Conservation (phyloP, 2,113 vertebrate genomes). For the Piaya cayana region DNA sequence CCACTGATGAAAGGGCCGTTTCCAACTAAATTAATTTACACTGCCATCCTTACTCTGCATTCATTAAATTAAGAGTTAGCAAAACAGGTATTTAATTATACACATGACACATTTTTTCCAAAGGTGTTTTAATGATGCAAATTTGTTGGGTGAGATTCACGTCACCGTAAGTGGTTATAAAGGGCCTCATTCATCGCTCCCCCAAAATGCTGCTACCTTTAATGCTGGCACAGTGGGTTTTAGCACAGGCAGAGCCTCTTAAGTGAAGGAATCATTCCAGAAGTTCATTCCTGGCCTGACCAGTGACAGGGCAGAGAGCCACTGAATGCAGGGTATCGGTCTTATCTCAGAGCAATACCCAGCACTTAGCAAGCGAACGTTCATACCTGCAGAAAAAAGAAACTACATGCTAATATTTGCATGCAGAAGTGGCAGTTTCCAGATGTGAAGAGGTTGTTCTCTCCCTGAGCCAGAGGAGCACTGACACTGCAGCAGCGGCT, state of each 20-base stretch:
- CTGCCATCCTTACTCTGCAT: conserved; percentile 35
- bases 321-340: accelerated
- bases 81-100: conserved; percentile 67
- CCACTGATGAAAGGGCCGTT: conserved; percentile 36
- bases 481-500: accelerated
- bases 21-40: conserved; percentile 50
- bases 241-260: not conserved
- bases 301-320: not conserved
- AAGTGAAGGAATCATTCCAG: not conserved
- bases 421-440: not conserved
- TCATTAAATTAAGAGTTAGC: conserved; percentile 63
- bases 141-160: conserved; percentile 46
- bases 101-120: conserved; percentile 54
- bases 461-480: not conserved
- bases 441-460: not conserved
- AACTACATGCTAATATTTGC: not conserved
- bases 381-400: not conserved
- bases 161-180: conserved; percentile 8
- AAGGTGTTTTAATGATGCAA: conserved; percentile 49
- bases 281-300: not conserved
- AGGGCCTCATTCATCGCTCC: not conserved
- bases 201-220: not conserved
- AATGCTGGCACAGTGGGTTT: not conserved
- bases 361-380: not conserved
- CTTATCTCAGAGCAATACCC: not conserved